Base-by-base conservation (phyloP, 2,113 vertebrate genomes). In the Percopsis transmontana region DNA sequence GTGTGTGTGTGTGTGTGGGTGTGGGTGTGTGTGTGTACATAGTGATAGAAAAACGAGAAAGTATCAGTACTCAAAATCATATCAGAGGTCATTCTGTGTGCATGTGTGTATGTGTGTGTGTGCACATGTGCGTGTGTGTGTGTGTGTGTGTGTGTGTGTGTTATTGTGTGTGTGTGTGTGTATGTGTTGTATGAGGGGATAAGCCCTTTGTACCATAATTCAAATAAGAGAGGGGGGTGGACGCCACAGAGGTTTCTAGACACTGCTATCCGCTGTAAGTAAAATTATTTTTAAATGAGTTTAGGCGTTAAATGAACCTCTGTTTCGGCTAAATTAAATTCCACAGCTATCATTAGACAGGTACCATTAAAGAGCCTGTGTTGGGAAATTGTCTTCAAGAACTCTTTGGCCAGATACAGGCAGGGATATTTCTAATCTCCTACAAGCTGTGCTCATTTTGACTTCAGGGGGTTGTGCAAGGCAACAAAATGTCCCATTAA, bases 391-490 rank as follows among this genome's bases (percentile, higher is more conserved):
- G 86, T 62, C 76, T 88, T 65, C 20, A 59, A 77, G 72, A 76
- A 74, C 69, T 81, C 85, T 58, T 74, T 70, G 66, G 71, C 72
- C 82, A 55, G 62, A 87, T 89, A 84, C 87, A 81, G 24, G 71
- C 47, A 67, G 65, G 59, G 85, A 88, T 84, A 80, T 84, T 87
- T 90, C 71, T 84, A 82, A 86, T 92, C 88, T 89, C 74, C 72
- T 40, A 76, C 73, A 57, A 66, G 68, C 77, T 80, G 79, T 71
- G 62, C 66, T 87, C 44, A 5, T 79, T 88, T 80, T 85, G 83
- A 88, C 81, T n/a, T n/a, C 59, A 69, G 50, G 66, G 70, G 74
- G 69, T 76, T 73, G 80, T 76, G 77, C 57, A 73, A 68, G 71
- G 69, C 66, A 68, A 62, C 61, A 67, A 85, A 88, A 84, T 74